Evolutionary conservation across 2,113 vertebrate species (phyloP).

Genomic region (Tachysurus vachellii): DNA sequence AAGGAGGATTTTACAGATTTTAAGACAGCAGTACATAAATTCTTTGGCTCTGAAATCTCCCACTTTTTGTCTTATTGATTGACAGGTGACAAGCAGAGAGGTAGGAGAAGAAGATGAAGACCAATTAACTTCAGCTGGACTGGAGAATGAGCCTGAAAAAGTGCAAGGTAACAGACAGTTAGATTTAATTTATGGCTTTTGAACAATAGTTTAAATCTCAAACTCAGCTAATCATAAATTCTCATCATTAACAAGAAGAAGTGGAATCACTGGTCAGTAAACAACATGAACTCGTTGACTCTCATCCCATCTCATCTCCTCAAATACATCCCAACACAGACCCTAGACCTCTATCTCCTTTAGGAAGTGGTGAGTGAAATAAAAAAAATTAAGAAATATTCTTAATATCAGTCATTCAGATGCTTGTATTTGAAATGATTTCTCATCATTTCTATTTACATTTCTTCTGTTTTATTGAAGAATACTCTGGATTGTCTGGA

Average conservation of each 20-base stretch:
- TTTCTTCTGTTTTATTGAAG: background rate
- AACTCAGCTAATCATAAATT: background rate
- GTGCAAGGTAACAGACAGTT: constrained; percentile 6
- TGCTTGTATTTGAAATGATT: background rate
- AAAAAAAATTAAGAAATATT: too few relatives aligned
- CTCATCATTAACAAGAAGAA: background rate
- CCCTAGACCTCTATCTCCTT: constrained; percentile 13
- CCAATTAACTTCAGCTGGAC: constrained; percentile 36
- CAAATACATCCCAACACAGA: background rate
- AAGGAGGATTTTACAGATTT: background rate
- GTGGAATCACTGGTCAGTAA: background rate
- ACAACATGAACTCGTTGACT: background rate
- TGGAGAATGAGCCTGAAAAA: constrained; percentile 31
- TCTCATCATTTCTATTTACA: background rate
- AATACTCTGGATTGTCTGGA: constrained; percentile 32
- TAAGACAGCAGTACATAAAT: background rate
- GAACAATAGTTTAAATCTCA: background rate
- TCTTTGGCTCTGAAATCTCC: background rate
- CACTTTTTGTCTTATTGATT: background rate
- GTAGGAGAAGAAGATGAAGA: background rate
- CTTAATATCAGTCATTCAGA: background rate
- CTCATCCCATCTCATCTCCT: background rate
- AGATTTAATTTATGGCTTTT: background rate
- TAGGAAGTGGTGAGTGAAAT: constrained; percentile 31
- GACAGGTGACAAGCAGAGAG: constrained; percentile 8